These are phyloP conservation scores for Danaus melanippus DNA, from an alignment of 1,140 invertebrate species.

Conservation along the genomic window DNA sequence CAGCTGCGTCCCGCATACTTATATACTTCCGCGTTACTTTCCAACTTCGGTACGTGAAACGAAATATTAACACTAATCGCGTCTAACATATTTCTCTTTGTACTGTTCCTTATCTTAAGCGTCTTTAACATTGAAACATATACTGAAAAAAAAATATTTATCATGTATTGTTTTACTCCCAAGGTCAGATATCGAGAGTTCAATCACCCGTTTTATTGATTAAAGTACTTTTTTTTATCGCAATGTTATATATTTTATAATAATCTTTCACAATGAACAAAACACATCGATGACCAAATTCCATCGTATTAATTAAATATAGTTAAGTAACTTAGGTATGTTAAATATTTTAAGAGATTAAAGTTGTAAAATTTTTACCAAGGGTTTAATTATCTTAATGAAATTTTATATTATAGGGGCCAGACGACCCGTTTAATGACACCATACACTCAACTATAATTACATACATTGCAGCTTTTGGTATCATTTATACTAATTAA, in stretches of 20 bases:
- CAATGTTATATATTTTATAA: no score
- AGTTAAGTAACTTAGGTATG: background rate
- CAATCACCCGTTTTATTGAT: slow-evolving; percentile 11
- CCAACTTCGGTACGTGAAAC: slow-evolving; percentile 11
- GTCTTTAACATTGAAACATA: no score
- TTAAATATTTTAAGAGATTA: slow-evolving; percentile 4
- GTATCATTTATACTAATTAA: no score
- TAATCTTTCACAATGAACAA: no score
- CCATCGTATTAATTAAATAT: background rate
- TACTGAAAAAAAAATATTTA: no score
- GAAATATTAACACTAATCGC: no score
- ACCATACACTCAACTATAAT: no score
- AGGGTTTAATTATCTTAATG: slow-evolving; percentile 13
- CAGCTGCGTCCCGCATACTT: slow-evolving; percentile 39
- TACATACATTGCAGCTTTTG: no score
- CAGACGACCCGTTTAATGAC: background rate
- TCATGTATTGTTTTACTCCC: slow-evolving; percentile 10
- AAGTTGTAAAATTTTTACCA: slow-evolving; percentile 4
- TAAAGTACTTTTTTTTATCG: slow-evolving; percentile 1
- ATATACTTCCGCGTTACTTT: slow-evolving; percentile 42
- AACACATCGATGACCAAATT: no score
- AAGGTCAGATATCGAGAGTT: slow-evolving; percentile 17
- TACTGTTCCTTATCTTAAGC: no score
- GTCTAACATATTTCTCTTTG: no score
- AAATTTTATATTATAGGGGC: slow-evolving; percentile 9